These are phyloP conservation scores for Colaptes auratus DNA, from an alignment of 2,113 vertebrate species.

Conservation along the genomic window DNA sequence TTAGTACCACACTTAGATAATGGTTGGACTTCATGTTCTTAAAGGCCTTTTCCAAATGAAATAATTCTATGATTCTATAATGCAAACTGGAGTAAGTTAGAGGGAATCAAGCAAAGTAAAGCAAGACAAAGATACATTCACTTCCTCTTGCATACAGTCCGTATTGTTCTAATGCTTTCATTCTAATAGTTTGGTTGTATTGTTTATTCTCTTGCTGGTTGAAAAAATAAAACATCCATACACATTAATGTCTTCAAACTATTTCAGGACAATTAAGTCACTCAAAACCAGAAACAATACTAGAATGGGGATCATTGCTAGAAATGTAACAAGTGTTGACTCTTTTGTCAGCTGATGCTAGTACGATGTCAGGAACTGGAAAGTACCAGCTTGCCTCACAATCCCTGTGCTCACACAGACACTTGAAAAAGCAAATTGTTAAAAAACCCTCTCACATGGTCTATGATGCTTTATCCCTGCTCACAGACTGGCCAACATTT, in stretches of 20 bases:
- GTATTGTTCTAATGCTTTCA: not conserved
- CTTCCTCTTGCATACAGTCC: not conserved
- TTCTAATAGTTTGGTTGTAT: not conserved
- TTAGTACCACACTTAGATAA: too few relatives aligned
- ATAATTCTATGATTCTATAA: too few relatives aligned
- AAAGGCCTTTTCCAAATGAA: too few relatives aligned
- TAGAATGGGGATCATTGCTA: not conserved
- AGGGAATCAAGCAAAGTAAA: not conserved
- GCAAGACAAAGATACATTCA: not conserved
- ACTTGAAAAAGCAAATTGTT: not conserved
- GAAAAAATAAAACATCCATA: slow-evolving; percentile 7
- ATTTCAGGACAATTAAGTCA: slow-evolving; percentile 8
- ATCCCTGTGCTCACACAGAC: not conserved
- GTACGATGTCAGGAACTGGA: not conserved
- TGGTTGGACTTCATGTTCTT: too few relatives aligned
- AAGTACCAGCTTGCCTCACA: not conserved
- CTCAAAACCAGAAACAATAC: slow-evolving; percentile 15
- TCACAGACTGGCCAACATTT: not conserved
- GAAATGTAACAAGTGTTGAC: not conserved
- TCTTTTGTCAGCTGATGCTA: not conserved
- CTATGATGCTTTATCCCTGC: not conserved
- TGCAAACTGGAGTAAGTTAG: not conserved
- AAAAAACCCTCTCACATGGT: not conserved
- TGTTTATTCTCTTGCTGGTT: not conserved
- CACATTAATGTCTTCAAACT: not conserved